Percentiles rank a stretch among this genome's conserved stretches.
Conservation (phyloP, 64 coral and sea anemone species). For the Exaiptasia diaphana region DNA sequence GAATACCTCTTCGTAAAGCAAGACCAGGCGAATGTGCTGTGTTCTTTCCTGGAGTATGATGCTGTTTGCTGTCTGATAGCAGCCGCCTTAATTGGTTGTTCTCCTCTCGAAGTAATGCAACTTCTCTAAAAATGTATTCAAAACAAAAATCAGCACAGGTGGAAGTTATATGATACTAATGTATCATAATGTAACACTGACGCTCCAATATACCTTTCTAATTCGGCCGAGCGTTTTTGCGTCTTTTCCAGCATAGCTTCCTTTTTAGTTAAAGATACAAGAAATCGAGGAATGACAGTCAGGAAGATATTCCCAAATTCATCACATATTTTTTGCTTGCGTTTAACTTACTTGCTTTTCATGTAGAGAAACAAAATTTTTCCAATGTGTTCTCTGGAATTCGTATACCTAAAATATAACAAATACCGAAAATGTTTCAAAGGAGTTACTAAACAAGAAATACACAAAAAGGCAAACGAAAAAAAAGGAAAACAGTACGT, state of each 20-base stretch:
- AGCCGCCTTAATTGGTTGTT: slow-evolving; percentile 42
- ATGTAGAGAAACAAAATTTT: neutral
- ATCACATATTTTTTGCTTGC: too few species aligned
- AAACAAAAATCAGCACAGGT: too few species aligned
- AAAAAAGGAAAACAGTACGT: too few species aligned
- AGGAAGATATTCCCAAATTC: too few species aligned
- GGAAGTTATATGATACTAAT: too few species aligned
- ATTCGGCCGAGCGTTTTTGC: neutral
- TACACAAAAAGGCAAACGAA: neutral
- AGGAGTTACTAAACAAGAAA: too few species aligned
- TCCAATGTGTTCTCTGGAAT: slow-evolving; percentile 6
- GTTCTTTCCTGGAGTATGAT: neutral
- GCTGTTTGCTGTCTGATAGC: neutral
- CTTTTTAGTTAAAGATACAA: neutral
- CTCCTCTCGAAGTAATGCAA: slow-evolving; percentile 34
- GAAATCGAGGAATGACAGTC: too few species aligned
- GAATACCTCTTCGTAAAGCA: neutral
- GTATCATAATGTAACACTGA: neutral
- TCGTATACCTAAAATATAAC: slow-evolving; percentile 21
- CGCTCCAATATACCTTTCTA: slow-evolving; percentile 4
- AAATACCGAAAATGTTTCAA: too few species aligned
- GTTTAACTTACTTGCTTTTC: slow-evolving; percentile 15
- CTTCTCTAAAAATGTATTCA: slow-evolving; percentile 37
- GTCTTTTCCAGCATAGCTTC: neutral
- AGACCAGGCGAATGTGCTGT: neutral